Evolutionary conservation across 2,797 vertebrate genomes (phyloP).

Genomic region (Enoplosus armatus): DNA sequence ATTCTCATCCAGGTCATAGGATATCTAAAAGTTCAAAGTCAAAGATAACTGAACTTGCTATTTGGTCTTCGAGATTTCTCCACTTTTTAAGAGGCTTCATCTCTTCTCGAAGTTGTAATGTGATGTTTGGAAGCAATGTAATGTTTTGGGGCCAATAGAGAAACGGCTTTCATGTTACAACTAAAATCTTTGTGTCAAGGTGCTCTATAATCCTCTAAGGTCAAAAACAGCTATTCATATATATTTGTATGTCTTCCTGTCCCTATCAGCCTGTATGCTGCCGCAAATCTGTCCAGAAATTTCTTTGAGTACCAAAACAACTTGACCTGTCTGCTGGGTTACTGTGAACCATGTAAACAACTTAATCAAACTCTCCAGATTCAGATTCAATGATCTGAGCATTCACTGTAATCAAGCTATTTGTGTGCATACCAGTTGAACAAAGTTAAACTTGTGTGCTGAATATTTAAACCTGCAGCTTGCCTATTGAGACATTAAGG

Average conservation of each 20-base stretch:
- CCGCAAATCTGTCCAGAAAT: conserved; percentile 14
- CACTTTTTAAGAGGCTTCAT: not conserved
- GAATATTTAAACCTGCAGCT: conserved; percentile 1
- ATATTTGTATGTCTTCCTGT: conserved; percentile 1
- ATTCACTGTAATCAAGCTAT: conserved; percentile 23
- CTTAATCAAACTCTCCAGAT: conserved; percentile 17
- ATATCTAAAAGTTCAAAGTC: not conserved
- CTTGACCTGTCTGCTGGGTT: conserved; percentile 20
- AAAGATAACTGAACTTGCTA: not conserved
- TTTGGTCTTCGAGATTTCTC: not conserved
- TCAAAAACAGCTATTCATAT: not conserved
- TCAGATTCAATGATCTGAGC: conserved; percentile 18
- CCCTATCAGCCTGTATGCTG: not conserved
- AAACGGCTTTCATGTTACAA: not conserved
- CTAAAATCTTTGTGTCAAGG: not conserved
- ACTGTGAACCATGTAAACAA: conserved; percentile 24
- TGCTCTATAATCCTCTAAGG: conserved; percentile 5
- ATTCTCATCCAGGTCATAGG: not conserved
- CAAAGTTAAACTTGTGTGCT: conserved; percentile 23
- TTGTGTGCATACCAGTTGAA: conserved; percentile 26
- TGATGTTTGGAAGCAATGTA: not conserved
- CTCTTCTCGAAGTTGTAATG: not conserved
- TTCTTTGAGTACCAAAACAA: conserved; percentile 6
- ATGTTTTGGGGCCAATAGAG: not conserved
- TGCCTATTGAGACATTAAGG: not conserved